These are phyloP conservation scores for Corythaeola cristata DNA, from an alignment of 2,113 vertebrate genomes.

Conservation along the genomic window DNA sequence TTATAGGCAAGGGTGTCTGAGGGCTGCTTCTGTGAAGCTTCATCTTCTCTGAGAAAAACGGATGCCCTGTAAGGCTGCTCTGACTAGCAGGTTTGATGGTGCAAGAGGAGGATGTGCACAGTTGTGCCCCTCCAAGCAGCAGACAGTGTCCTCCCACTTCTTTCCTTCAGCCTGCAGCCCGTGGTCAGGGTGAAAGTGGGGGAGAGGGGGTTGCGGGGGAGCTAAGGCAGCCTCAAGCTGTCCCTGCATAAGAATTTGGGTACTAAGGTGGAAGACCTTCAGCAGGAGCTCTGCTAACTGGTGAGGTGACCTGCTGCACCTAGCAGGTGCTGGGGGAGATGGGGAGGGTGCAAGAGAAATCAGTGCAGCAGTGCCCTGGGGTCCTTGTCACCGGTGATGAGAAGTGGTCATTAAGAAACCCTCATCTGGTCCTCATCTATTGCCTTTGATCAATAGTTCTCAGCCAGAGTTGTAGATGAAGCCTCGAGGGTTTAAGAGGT, in stretches of 20 bases:
- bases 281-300: background rate
- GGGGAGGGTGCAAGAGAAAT: background rate
- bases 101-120: background rate
- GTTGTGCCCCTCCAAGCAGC: background rate
- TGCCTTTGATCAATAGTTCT: background rate
- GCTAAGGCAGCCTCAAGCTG: background rate
- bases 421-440: background rate
- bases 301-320: background rate
- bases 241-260: accelerated
- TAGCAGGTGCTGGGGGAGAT: background rate
- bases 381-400: background rate
- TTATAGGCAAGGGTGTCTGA: background rate
- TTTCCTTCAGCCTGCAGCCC: background rate
- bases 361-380: background rate
- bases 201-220: accelerated
- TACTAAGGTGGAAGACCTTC: background rate
- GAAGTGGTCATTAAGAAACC: background rate
- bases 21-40: background rate
- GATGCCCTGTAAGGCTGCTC: background rate
- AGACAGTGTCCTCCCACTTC: background rate
- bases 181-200: accelerated
- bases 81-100: background rate
- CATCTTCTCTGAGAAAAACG: background rate
- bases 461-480: background rate
- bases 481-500: background rate